Conservation (phyloP, 2,888 invertebrate species). For the Monoplex corrugatus region DNA sequence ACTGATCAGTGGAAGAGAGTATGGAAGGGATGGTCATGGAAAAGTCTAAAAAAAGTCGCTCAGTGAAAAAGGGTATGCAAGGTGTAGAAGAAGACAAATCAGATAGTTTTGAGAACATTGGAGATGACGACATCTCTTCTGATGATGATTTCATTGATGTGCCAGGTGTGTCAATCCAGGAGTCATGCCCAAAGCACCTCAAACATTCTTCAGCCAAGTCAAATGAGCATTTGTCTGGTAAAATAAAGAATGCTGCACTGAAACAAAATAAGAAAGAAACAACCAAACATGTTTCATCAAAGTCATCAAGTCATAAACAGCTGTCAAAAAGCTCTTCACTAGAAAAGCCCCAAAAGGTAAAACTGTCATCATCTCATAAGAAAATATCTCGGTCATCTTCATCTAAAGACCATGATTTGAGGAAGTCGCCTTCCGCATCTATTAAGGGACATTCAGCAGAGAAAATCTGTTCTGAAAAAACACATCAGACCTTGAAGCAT, state of each 20-base stretch:
- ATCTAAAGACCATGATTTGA: not conserved
- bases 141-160: constrained; percentile 47
- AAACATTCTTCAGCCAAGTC: not conserved
- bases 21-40: too few species aligned
- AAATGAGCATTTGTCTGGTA: not conserved
- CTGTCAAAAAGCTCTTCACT: not conserved
- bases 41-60: too few species aligned
- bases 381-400: constrained; percentile 11
- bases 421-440: not conserved
- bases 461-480: not conserved
- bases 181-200: not conserved
- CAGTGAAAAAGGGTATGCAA: constrained; percentile 37
- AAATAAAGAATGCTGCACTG: not conserved
- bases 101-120: constrained; percentile 48
- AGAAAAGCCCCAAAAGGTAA: not conserved
- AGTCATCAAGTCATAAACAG: constrained; percentile 1
- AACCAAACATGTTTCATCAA: not conserved
- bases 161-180: constrained; percentile 37
- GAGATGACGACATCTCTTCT: constrained; percentile 21
- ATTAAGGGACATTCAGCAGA: not conserved
- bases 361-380: constrained; percentile 14
- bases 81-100: constrained; percentile 54
- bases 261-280: not conserved
- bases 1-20: not conserved
- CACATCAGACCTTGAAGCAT: not conserved